These are phyloP conservation scores for Herpailurus yagouaroundi DNA, from an alignment of 2,113 vertebrate genomes.

Conservation along the genomic window DNA sequence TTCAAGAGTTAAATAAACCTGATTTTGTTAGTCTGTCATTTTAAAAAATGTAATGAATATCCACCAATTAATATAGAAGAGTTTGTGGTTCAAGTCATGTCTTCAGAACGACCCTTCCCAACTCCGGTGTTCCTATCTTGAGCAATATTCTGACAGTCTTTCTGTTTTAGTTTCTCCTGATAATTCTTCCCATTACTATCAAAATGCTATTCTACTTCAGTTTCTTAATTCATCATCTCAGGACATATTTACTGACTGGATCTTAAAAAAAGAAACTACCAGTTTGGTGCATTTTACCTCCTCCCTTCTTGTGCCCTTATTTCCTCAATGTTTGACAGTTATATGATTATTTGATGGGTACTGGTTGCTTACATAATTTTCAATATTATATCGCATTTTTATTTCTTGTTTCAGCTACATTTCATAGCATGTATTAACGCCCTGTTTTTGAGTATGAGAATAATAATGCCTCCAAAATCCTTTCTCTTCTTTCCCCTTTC, in stretches of 20 bases:
- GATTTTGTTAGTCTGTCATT: neutral
- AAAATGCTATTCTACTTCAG: neutral
- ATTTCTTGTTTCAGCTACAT: neutral
- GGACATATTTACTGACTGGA: neutral
- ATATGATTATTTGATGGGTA: neutral
- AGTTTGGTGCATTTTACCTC: neutral
- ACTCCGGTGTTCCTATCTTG: neutral
- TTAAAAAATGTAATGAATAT: neutral
- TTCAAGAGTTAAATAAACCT: neutral
- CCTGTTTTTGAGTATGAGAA: neutral
- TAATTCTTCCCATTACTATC: neutral
- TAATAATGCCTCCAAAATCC: neutral
- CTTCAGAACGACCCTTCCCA: neutral
- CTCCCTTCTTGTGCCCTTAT: neutral
- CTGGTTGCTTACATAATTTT: neutral
- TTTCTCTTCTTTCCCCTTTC: neutral
- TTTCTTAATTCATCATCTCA: neutral
- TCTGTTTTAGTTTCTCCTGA: neutral
- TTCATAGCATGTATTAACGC: neutral
- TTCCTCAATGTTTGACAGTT: neutral
- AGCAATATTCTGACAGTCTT: neutral
- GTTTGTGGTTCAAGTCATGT: neutral
- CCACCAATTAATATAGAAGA: neutral
- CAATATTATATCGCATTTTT: neutral
- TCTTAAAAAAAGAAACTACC: neutral